phyloP scores from a whole-genome alignment of 1,140 invertebrate species.

The Manduca sexta region DNA sequence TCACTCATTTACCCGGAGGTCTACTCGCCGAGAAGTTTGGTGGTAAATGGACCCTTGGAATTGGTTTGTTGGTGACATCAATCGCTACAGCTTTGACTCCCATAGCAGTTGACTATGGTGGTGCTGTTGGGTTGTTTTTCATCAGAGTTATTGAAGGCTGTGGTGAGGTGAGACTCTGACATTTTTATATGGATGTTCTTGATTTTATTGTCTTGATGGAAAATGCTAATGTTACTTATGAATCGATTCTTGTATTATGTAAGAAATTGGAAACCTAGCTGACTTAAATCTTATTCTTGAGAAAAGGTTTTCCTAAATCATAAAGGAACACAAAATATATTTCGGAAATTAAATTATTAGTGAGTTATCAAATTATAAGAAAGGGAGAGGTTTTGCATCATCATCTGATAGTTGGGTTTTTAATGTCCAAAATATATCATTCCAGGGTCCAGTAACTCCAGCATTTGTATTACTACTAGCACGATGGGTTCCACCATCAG shows the following conservation, averaged over 20 bases:
- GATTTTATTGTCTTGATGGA: too few relatives aligned
- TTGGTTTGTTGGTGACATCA: conserved; percentile 51
- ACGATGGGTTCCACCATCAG: conserved; percentile 82
- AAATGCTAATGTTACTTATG: too few relatives aligned
- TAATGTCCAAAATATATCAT: background rate
- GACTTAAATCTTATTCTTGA: too few relatives aligned
- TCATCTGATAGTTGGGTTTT: too few relatives aligned
- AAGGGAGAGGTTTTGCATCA: too few relatives aligned
- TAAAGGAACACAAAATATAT: too few relatives aligned
- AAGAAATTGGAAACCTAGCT: too few relatives aligned
- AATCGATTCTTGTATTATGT: too few relatives aligned
- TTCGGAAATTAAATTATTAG: too few relatives aligned
- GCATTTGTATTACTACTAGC: conserved; percentile 81
- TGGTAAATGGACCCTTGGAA: conserved; percentile 72
- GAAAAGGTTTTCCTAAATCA: too few relatives aligned
- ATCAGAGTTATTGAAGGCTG: conserved; percentile 79
- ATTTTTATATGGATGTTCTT: too few relatives aligned
- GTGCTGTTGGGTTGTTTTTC: conserved; percentile 76
- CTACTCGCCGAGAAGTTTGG: conserved; percentile 76
- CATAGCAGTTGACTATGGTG: conserved; percentile 58
- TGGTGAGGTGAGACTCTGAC: conserved; percentile 69
- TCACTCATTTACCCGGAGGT: conserved; percentile 79
- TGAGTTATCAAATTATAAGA: too few relatives aligned
- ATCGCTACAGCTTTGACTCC: conserved; percentile 52
- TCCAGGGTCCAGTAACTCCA: conserved; percentile 79